A percentile compares a stretch with the other conserved stretches of the same genome.
Conservation (phyloP, 2,888 invertebrate genomes). For the Tachystola acroxantha region DNA sequence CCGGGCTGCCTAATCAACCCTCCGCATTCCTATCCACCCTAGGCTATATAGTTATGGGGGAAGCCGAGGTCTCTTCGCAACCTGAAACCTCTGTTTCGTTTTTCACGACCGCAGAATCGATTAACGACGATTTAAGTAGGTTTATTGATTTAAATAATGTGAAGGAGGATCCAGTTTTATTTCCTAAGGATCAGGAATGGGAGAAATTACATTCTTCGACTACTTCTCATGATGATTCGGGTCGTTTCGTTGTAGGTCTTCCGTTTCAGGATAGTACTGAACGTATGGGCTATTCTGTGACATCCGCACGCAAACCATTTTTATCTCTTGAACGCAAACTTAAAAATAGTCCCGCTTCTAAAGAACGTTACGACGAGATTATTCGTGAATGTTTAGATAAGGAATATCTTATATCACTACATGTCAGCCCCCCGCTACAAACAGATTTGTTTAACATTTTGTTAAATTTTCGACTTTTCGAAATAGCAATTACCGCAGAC, state of each 20-base stretch:
- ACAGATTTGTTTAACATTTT: slow-evolving; percentile 1
- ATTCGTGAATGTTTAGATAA: slow-evolving; percentile 7
- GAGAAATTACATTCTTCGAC: neutral
- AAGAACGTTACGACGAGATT: neutral
- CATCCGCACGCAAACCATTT: neutral
- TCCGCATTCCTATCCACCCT: neutral
- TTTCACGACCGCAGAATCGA: neutral
- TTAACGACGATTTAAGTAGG: neutral
- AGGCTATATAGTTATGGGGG: no score
- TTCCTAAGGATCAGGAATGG: neutral
- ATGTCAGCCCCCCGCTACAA: slow-evolving; percentile 3
- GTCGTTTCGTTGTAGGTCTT: neutral
- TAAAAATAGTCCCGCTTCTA: neutral
- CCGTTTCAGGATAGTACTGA: neutral
- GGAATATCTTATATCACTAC: slow-evolving; percentile 3
- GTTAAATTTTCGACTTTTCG: slow-evolving; percentile 4
- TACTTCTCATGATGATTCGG: neutral
- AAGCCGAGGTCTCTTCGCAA: no score
- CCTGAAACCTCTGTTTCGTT: neutral
- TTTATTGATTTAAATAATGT: neutral
- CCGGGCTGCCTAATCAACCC: no score
- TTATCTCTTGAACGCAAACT: neutral
- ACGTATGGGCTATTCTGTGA: neutral
- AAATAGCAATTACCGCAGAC: slow-evolving; percentile 4
- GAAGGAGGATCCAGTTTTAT: neutral